These are phyloP conservation scores for Rhinella marina DNA, from an alignment of 2,797 vertebrate species.

Conservation along the genomic window DNA sequence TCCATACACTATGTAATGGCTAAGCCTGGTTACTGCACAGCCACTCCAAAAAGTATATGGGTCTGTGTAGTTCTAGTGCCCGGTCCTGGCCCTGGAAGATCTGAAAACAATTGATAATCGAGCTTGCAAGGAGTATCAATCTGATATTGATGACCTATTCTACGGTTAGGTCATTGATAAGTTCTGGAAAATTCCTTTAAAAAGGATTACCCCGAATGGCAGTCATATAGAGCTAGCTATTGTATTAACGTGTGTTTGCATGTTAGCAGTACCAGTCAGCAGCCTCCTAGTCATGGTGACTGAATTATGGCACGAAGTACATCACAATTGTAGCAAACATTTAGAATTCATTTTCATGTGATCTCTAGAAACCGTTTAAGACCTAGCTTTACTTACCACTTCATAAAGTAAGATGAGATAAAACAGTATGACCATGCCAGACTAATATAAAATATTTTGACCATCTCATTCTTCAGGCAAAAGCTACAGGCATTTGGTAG, in stretches of 20 bases:
- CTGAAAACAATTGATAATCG: too few species aligned
- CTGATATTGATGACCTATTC: too few species aligned
- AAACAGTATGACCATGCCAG: slow-evolving; percentile 12
- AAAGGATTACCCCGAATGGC: too few species aligned
- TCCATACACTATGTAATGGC: too few species aligned
- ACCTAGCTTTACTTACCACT: not conserved
- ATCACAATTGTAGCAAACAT: not conserved
- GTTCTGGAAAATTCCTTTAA: too few species aligned
- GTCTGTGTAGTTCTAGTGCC: too few species aligned
- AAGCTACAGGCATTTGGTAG: not conserved
- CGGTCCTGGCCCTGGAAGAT: too few species aligned
- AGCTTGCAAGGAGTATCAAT: too few species aligned
- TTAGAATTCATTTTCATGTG: not conserved
- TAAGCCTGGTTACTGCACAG: too few species aligned
- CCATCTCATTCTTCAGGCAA: slow-evolving; percentile 17
- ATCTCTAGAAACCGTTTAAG: not conserved
- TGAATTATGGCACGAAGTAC: not conserved
- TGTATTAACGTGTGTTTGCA: not conserved
- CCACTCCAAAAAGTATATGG: too few species aligned
- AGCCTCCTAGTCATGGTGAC: not conserved
- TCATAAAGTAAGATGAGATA: slow-evolving; percentile 7
- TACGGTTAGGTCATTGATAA: too few species aligned
- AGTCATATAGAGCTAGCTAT: too few species aligned
- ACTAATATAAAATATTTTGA: slow-evolving; percentile 36
- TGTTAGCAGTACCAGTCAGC: not conserved